Evolutionary conservation across 2,113 vertebrate species (phyloP).

Genomic region (Neopipo cinnamomea): DNA sequence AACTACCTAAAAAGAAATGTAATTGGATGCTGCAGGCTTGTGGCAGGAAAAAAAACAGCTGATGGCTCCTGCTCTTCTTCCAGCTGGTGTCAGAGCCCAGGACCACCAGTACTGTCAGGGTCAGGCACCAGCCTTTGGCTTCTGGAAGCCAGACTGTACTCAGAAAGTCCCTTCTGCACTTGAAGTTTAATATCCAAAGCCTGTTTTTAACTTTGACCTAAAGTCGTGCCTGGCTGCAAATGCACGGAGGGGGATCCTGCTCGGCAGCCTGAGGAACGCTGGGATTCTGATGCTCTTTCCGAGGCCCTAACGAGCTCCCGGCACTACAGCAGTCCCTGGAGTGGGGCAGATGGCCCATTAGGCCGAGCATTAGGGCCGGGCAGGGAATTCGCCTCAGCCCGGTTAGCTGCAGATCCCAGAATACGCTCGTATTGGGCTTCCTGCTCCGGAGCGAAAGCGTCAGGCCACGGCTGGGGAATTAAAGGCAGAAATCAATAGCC

Average conservation of each 20-base stretch:
- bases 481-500: slow-evolving; percentile 50
- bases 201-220: neutral
- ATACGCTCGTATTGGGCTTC: neutral
- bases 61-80: neutral
- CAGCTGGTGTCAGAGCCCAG: neutral
- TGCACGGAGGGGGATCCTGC: accelerated
- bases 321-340: neutral
- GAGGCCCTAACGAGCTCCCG: accelerated
- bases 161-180: neutral
- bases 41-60: neutral
- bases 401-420: neutral
- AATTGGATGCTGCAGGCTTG: accelerated
- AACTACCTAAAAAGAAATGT: neutral
- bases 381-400: neutral
- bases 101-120: accelerated
- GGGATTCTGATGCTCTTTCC: neutral
- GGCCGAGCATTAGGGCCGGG: neutral
- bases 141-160: accelerated
- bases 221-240: neutral
- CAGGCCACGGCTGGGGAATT: neutral
- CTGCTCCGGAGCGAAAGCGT: slow-evolving; percentile 14
- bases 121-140: neutral
- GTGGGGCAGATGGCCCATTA: neutral
- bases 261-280: neutral
- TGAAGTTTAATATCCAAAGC: neutral